Conservation (phyloP, 2,888 invertebrate species). For the Eilema caniola region DNA sequence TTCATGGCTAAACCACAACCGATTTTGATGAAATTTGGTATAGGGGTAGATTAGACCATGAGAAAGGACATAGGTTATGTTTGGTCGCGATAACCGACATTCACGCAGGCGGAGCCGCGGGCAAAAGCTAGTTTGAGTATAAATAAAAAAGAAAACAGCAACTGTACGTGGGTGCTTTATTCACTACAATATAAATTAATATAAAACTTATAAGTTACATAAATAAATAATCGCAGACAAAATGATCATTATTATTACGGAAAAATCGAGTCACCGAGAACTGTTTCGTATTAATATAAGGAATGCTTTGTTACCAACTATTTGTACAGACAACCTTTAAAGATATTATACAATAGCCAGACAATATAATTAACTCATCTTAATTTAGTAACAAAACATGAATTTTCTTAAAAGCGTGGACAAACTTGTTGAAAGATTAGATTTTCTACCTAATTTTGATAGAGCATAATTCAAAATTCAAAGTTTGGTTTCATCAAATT, state of each 20-base stretch:
- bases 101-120: too few relatives aligned
- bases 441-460: background rate
- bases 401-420: background rate
- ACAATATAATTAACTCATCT: background rate
- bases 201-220: constrained; percentile 80
- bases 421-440: background rate
- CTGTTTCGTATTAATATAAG: constrained; percentile 39
- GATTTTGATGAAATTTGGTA: too few relatives aligned
- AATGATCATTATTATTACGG: constrained; percentile 59
- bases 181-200: constrained; percentile 82
- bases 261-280: constrained; percentile 40
- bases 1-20: too few relatives aligned
- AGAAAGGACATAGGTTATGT: too few relatives aligned
- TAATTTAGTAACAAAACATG: background rate
- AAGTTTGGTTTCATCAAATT: too few relatives aligned
- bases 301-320: constrained; percentile 53
- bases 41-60: too few relatives aligned
- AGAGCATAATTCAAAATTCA: background rate
- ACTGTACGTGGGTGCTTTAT: constrained; percentile 73
- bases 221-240: constrained; percentile 81
- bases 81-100: too few relatives aligned
- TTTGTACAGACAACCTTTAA: constrained; percentile 28
- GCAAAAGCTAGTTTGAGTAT: too few relatives aligned
- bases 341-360: background rate
- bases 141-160: constrained; percentile 38